These are phyloP conservation scores for Drosophila melanogaster DNA, from an alignment of 1,140 invertebrate species.

Conservation along the genomic window DNA sequence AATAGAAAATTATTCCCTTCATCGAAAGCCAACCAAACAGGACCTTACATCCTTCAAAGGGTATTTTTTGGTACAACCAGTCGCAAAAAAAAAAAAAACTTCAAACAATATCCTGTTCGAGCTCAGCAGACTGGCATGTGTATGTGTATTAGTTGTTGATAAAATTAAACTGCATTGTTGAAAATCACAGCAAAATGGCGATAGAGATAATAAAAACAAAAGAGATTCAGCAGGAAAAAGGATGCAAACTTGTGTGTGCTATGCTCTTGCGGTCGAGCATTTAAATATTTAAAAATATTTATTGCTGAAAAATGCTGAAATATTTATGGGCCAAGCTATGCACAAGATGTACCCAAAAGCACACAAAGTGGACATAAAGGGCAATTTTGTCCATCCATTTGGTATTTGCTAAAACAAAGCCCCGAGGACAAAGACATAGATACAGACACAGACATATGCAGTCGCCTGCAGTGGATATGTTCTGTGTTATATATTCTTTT, in stretches of 20 bases:
- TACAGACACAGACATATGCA: slow-evolving; percentile 25
- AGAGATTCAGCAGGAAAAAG: slow-evolving; percentile 1
- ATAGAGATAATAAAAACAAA: slow-evolving; percentile 70
- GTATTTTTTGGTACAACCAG: slow-evolving; percentile 13
- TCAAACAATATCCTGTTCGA: slow-evolving; percentile 29
- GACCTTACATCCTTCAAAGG: neutral
- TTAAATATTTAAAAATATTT: slow-evolving; percentile 79
- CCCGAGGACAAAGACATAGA: slow-evolving; percentile 33
- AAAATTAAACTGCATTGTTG: slow-evolving; percentile 74
- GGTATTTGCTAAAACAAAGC: slow-evolving; percentile 51
- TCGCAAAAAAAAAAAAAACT: slow-evolving; percentile 6
- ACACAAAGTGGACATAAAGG: slow-evolving; percentile 42
- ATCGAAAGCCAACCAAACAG: neutral
- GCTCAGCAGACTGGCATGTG: slow-evolving; percentile 10
- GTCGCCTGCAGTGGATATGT: slow-evolving; percentile 27
- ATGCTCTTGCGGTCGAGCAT: slow-evolving; percentile 56
- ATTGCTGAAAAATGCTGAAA: slow-evolving; percentile 73
- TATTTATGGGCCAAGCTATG: slow-evolving; percentile 71
- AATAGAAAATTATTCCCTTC: too few species aligned
- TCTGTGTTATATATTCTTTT: slow-evolving; percentile 15
- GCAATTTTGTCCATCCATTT: slow-evolving; percentile 36
- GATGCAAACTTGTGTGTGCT: slow-evolving; percentile 44
- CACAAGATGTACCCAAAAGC: slow-evolving; percentile 41
- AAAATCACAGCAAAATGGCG: slow-evolving; percentile 73
- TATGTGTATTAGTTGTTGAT: slow-evolving; percentile 54